A percentile compares a stretch with the other conserved stretches of the same genome.
Evolutionary conservation across 2,797 vertebrate species (phyloP).

Genomic region (Enteromius afrohamiltoni): DNA sequence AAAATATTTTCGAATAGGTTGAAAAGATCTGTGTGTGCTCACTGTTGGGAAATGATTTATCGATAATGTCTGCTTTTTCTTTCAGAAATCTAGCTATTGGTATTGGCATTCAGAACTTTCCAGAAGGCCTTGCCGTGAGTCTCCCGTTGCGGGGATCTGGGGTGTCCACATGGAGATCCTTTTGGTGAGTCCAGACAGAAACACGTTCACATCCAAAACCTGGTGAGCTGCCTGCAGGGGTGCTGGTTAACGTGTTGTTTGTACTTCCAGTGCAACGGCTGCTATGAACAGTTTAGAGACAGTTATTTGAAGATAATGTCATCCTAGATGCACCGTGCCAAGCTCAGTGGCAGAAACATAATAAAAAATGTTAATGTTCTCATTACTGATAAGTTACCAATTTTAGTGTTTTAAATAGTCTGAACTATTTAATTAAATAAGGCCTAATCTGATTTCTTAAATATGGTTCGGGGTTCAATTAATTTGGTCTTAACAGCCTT

Average conservation of each 20-base stretch:
- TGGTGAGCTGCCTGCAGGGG: neutral
- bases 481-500: neutral
- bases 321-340: neutral
- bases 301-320: neutral
- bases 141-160: constrained; percentile 89
- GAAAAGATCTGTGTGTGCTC: neutral
- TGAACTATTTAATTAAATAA: neutral
- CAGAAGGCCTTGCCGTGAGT: constrained; percentile 95
- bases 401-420: too few relatives aligned
- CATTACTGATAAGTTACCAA: neutral
- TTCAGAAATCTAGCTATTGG: constrained; percentile 92
- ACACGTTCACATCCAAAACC: neutral
- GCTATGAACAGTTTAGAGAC: neutral
- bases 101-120: constrained; percentile 98
- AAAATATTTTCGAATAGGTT: too few relatives aligned
- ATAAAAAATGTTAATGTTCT: neutral
- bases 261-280: neutral
- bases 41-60: neutral
- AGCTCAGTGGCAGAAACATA: neutral
- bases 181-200: constrained; percentile 83
- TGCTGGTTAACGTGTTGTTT: too few relatives aligned
- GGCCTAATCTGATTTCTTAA: neutral
- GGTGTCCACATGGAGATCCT: constrained; percentile 87
- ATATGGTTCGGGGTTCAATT: neutral
- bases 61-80: constrained; percentile 51